phyloP scores from a whole-genome alignment of 92 coral and sea anemone species.

The Parazoanthus atlanticus region DNA sequence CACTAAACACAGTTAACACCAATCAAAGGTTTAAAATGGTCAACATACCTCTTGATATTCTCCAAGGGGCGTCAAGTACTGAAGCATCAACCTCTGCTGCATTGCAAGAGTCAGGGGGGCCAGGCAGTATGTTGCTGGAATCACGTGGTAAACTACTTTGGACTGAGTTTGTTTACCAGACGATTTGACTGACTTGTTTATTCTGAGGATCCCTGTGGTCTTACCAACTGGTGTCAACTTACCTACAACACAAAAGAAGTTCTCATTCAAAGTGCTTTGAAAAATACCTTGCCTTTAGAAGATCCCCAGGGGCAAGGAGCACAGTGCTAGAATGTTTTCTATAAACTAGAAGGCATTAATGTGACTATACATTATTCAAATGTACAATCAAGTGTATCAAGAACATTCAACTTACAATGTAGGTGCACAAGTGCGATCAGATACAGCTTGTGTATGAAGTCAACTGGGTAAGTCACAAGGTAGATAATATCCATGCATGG shows the following conservation, averaged over 20 bases:
- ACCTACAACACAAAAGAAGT: neutral
- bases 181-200: slow-evolving; percentile 19
- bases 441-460: no score
- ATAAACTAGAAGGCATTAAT: no score
- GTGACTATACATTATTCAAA: no score
- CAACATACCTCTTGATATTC: slow-evolving; percentile 93
- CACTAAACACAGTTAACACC: neutral
- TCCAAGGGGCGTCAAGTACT: slow-evolving; percentile 91
- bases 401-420: no score
- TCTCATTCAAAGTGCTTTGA: neutral
- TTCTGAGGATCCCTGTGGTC: slow-evolving; percentile 8
- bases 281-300: neutral
- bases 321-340: neutral
- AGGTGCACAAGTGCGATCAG: no score
- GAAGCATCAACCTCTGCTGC: slow-evolving; percentile 88
- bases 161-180: slow-evolving; percentile 17
- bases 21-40: neutral
- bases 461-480: no score
- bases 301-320: neutral
- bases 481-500: no score
- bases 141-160: slow-evolving; percentile 62
- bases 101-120: slow-evolving; percentile 80
- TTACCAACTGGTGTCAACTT: neutral
- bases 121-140: slow-evolving; percentile 73
- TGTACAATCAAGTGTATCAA: no score